Base-by-base conservation (phyloP, 2,888 invertebrate species). In the Dynastes grantii region DNA sequence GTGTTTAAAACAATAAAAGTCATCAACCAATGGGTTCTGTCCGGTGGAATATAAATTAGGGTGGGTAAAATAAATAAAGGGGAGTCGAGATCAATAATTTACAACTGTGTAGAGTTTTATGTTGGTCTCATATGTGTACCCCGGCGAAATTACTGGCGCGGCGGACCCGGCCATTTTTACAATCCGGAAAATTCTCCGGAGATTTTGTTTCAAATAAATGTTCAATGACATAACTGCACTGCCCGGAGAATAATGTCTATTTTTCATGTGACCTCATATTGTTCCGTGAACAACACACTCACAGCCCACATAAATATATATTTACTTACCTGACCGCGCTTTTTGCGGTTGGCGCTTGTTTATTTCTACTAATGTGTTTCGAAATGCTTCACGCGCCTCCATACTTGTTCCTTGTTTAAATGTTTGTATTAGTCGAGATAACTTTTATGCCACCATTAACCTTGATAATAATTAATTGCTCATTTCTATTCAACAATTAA, bases 21-120 rank as follows among this genome's bases (percentile, higher is more conserved):
- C 80, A 85, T 85, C 84, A 82, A 80, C 82, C 83, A 82, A 83
- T 84, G 84, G 83, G 82, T 79, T 82, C 80, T 80, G 81, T 82
- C 81, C 81, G 82, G 81, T 81, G 82, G 85, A 85, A 86, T 87
- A 87, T 87, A 87, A 87, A 87, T 87, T 87, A 87, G 88, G 88
- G 88, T 87, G 86, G 86, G 86, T 86, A 88, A 87, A 88, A 87
- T 87, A 88, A 88, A 88, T 88, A 88, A 87, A 88, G 86, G 87
- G 88, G 86, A 85, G 85, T 83, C 80, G 83, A 86, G 86, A 88
- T 88, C 88, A 87, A 88, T 88, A 88, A 87, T 88, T 87, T 87
- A 88, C 86, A 88, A 87, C 86, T 85, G 85, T 86, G 86, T 84
- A 83, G 84, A 83, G 84, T 86, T 86, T 86, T 86, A 86, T 85